These are phyloP conservation scores for Mimumesa dahlbomi DNA, from an alignment of 2,888 invertebrate genomes.

Conservation along the genomic window DNA sequence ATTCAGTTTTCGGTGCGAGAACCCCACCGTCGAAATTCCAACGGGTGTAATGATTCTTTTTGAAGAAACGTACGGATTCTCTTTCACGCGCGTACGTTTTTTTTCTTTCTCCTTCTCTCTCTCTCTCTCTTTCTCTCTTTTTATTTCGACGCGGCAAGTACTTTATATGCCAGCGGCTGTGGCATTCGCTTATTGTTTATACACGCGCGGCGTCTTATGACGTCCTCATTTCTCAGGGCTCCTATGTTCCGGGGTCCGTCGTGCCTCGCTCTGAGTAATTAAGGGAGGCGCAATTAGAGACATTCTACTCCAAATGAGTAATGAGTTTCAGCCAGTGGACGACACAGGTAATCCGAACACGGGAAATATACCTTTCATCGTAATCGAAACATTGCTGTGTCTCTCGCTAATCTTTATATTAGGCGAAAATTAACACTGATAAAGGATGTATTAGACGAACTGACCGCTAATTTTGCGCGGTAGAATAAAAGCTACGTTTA, in stretches of 20 bases:
- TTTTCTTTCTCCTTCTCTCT: too few relatives aligned
- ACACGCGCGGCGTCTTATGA: constrained; percentile 36
- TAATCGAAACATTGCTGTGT: neutral
- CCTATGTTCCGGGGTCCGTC: constrained; percentile 14
- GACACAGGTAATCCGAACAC: constrained; percentile 32
- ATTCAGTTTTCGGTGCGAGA: too few relatives aligned
- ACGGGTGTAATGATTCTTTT: too few relatives aligned
- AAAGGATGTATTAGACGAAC: too few relatives aligned
- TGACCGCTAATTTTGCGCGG: too few relatives aligned
- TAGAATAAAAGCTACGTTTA: too few relatives aligned
- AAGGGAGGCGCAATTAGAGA: constrained; percentile 53
- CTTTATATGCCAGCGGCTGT: neutral
- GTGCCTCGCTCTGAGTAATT: constrained; percentile 41
- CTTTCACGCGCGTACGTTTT: too few relatives aligned
- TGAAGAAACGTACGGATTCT: too few relatives aligned
- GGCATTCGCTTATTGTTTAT: constrained; percentile 47
- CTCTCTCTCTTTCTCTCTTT: neutral
- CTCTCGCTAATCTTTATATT: too few relatives aligned
- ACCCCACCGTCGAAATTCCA: too few relatives aligned
- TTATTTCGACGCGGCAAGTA: neutral
- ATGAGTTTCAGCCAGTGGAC: constrained; percentile 41
- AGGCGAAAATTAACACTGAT: too few relatives aligned
- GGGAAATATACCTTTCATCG: neutral
- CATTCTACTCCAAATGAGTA: constrained; percentile 51
- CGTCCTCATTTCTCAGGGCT: constrained; percentile 33